Evolutionary conservation across 1,140 invertebrate species (phyloP).

Genomic region (Pseudomyrmex concolor): DNA sequence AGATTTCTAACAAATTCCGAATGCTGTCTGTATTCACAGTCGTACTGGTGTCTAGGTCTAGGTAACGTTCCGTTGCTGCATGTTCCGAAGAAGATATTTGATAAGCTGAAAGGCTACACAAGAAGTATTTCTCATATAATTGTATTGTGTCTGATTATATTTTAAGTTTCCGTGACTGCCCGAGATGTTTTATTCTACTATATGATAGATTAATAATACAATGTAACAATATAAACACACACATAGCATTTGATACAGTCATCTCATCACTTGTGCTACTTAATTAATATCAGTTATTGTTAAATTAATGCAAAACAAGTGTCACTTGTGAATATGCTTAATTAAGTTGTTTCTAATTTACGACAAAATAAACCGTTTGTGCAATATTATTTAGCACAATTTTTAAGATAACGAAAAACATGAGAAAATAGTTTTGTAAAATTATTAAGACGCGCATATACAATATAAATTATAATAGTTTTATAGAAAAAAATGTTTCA

Average conservation of each 20-base stretch:
- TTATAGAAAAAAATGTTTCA: slow-evolving; percentile 64
- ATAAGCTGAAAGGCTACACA: background rate
- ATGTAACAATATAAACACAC: background rate
- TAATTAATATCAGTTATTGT: too few species aligned
- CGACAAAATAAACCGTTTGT: too few species aligned
- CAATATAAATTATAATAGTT: slow-evolving; percentile 33
- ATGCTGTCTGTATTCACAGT: too few species aligned
- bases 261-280: background rate
- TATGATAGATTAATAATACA: background rate
- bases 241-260: slow-evolving; percentile 3
- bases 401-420: background rate
- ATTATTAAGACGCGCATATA: background rate
- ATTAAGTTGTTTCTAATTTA: too few species aligned
- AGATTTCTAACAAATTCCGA: slow-evolving; percentile 1
- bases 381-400: too few species aligned
- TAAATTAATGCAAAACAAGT: too few species aligned
- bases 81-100: background rate
- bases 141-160: too few species aligned
- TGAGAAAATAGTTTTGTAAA: slow-evolving; percentile 51
- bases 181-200: slow-evolving; percentile 3
- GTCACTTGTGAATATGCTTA: too few species aligned
- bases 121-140: too few species aligned
- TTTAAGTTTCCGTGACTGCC: slow-evolving; percentile 20
- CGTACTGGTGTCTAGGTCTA: too few species aligned
- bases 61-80: too few species aligned